phyloP scores from a whole-genome alignment of 2,797 vertebrate genomes.

The Ctenopoma multispine region DNA sequence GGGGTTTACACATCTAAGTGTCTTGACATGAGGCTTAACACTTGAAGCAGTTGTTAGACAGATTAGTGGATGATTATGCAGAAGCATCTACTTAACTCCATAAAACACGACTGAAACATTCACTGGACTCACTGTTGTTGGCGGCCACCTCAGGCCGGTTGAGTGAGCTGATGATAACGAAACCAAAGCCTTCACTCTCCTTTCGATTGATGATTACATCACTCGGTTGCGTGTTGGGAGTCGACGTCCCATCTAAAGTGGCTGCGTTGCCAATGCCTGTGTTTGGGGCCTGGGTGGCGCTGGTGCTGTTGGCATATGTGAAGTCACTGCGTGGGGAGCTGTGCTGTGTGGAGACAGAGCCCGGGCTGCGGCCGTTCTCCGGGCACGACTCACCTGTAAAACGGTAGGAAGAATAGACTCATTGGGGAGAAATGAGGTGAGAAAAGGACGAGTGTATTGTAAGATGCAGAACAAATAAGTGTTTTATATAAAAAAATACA shows the following conservation, averaged over 20 bases:
- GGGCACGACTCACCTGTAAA: constrained; percentile 91
- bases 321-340: constrained; percentile 97
- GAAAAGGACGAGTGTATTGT: not conserved
- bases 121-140: constrained; percentile 87
- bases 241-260: constrained; percentile 82
- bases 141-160: constrained; percentile 92
- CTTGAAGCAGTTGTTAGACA: constrained; percentile 5
- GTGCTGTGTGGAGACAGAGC: constrained; percentile 95
- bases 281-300: constrained; percentile 80
- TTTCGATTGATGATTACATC: constrained; percentile 96
- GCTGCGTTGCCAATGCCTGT: constrained; percentile 77
- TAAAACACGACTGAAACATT: not conserved
- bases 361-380: constrained; percentile 95
- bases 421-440: not conserved
- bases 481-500: no score
- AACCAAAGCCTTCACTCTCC: constrained; percentile 97
- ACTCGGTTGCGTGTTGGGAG: constrained; percentile 87
- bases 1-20: constrained; percentile 32
- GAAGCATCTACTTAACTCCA: constrained; percentile 16
- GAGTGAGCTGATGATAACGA: constrained; percentile 98
- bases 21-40: constrained; percentile 7
- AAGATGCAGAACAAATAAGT: not conserved
- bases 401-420: constrained; percentile 22
- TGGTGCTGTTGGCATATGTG: constrained; percentile 89
- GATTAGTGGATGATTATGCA: constrained; percentile 16